Percentiles rank a stretch among this genome's conserved stretches.
Evolutionary conservation across 2,797 vertebrate species (phyloP).

Genomic region (Aeoliscus strigatus): DNA sequence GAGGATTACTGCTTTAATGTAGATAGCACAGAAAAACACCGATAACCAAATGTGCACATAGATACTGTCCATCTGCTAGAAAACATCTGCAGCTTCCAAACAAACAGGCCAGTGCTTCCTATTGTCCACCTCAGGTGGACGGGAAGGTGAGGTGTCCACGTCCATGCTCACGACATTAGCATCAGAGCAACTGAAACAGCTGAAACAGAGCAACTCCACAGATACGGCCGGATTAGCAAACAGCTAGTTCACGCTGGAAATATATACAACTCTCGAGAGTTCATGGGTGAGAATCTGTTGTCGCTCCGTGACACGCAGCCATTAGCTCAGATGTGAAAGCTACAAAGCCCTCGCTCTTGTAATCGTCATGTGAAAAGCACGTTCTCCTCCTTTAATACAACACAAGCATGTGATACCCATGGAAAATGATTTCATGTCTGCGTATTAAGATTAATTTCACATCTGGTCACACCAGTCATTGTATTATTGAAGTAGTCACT

Average conservation of each 20-base stretch:
- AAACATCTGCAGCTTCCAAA: no score
- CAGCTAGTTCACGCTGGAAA: no score
- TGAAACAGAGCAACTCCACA: no score
- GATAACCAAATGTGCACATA: neutral
- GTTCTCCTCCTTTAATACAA: constrained; percentile 39
- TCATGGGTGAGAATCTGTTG: constrained; percentile 12
- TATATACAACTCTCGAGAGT: no score
- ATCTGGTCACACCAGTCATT: constrained; percentile 58
- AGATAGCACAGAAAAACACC: no score
- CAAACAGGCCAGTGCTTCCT: no score
- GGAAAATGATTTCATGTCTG: constrained; percentile 57
- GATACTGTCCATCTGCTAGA: no score
- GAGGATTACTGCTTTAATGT: constrained; percentile 27
- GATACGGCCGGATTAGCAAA: no score
- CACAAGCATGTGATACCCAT: constrained; percentile 33
- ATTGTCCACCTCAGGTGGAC: no score
- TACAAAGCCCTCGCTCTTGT: constrained; percentile 4
- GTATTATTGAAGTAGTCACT: constrained; percentile 62
- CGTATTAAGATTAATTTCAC: constrained; percentile 62
- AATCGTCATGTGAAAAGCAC: constrained; percentile 23
- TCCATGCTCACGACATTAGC: no score
- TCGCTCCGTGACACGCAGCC: constrained; percentile 1
- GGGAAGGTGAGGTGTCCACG: no score
- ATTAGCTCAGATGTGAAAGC: neutral
- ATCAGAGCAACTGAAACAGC: no score